Base-by-base conservation (phyloP, 2,113 vertebrate genomes). In the Pseudonaja textilis region DNA sequence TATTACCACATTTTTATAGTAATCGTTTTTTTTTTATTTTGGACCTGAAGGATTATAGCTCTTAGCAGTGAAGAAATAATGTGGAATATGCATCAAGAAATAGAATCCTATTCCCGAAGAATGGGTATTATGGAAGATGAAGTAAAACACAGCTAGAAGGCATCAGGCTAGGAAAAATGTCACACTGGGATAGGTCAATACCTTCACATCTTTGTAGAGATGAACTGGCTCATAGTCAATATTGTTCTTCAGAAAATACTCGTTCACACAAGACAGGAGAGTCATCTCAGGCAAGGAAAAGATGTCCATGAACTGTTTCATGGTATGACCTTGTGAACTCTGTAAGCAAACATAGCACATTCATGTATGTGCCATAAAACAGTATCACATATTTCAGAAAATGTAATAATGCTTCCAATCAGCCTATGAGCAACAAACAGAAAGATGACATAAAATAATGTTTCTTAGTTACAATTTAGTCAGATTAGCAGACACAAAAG, bases 241-340 rank as follows among this genome's bases (percentile, higher is more conserved):
- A 95, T 99, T 99, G 98, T 99, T 98, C 96, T 97, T 99, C 97
- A 99, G 98, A 95, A 99, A 99, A 97, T 99, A 98, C 45, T 99
- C 99, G 3, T 99, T 99, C 96, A 99, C 99, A 16, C 99, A 99
- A 8, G 98, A 99, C 69, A 99, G 97, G 42, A 99, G 98, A 1
- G 98, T 98, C 99, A 99, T 99, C 97, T 99, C 99, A 0, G 99
- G 99, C 95, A 99, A 97, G 18, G 99, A 99, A 98, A 99, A 99
- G 91, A 99, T 99, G 96, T 99, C 99, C 99, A 99, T 99, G 97
- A 99, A 99, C 96, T 99, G 99, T 90, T 99, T 99, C 99, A 99
- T 99, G 81, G 98, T 98, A 95, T 98, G 98, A 69, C 99, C 99
- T 0, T 99, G 99, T 55, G 98, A 98, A 94, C 99, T 99, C 99